Evolutionary conservation across 2,797 vertebrate genomes (phyloP), one percentile per base, ranked within the genome.

Genomic region (Chrosomus eos): DNA sequence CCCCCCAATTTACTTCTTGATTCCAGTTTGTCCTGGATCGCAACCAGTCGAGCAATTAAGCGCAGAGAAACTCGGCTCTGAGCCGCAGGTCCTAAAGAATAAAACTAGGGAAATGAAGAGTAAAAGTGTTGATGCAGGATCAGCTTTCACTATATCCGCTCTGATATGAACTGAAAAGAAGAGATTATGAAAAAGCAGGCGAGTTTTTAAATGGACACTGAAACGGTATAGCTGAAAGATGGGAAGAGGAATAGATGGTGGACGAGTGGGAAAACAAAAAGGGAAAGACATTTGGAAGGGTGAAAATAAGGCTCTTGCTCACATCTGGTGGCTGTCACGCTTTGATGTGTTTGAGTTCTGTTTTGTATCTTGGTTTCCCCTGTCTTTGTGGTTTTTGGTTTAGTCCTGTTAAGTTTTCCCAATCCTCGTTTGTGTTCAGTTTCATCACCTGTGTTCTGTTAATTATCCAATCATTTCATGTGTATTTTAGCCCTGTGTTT

Each of bases 1-100:
- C 87, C 67, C 83, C 88, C 73, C 62, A 89, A 87, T 91, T 90
- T 90, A 87, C 91, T 89, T 90, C 81, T 72, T 80, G 72, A 87
- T 45, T 38, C 80, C 62, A 88, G 85, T 87, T 92, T 86, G 23
- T 87, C 88, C 80, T 90, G 72, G 86, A 90, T 72, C 83, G 33
- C 73, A 71, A 83, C 84, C 83, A 86, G 78, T 38, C 60, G n/a
- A n/a, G 36, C 85, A 73, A 89, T 85, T 82, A 90, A 82, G 19
- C 21, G 48, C 45, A 88, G 67, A 81, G 84, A 80, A 86, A 58
- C 6, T 51, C 55, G 36, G 43, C 67, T 48, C 72, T 60, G 67
- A 82, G 68, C 16, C 40, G 14, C 43, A 1, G 11, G 11, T 48
- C 28, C 2, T 58, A 28, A 19, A 14, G n/a, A 16, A n/a, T 8